Evolutionary conservation across 92 coral and sea anemone species (phyloP).

Genomic region (Palythoa caribaeorum): DNA sequence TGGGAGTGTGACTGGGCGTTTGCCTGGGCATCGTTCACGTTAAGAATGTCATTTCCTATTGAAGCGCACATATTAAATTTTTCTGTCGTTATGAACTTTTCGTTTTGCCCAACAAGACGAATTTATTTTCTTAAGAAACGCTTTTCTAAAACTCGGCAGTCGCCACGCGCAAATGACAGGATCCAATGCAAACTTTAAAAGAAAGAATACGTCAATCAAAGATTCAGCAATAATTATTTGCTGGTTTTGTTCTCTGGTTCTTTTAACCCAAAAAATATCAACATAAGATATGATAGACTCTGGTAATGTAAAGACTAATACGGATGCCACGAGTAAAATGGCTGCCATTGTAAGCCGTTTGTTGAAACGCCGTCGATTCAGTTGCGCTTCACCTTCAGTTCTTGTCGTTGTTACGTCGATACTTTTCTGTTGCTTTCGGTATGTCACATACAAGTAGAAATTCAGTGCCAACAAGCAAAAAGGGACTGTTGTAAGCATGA

Average conservation of each 20-base stretch:
- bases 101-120: neutral
- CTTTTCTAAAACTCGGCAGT: slow-evolving; percentile 8
- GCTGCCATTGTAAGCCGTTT: slow-evolving; percentile 21
- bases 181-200: slow-evolving; percentile 35
- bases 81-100: neutral
- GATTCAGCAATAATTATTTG: slow-evolving; percentile 31
- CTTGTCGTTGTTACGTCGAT: neutral
- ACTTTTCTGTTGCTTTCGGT: slow-evolving; percentile 22
- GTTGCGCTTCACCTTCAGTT: neutral
- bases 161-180: slow-evolving; percentile 36
- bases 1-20: too few relatives aligned
- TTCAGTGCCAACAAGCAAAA: slow-evolving; percentile 22
- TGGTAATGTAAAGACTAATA: slow-evolving; percentile 23
- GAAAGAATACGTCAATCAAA: slow-evolving; percentile 27
- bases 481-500: slow-evolving; percentile 29
- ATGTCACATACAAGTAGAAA: slow-evolving; percentile 11
- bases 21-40: too few relatives aligned
- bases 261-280: slow-evolving; percentile 16
- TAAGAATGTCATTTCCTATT: too few relatives aligned
- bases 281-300: slow-evolving; percentile 35
- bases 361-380: slow-evolving; percentile 1
- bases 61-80: neutral
- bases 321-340: slow-evolving; percentile 25
- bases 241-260: neutral
- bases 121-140: neutral